Base-by-base conservation (phyloP, 2,888 invertebrate species). In the Drosophila picticornis region DNA sequence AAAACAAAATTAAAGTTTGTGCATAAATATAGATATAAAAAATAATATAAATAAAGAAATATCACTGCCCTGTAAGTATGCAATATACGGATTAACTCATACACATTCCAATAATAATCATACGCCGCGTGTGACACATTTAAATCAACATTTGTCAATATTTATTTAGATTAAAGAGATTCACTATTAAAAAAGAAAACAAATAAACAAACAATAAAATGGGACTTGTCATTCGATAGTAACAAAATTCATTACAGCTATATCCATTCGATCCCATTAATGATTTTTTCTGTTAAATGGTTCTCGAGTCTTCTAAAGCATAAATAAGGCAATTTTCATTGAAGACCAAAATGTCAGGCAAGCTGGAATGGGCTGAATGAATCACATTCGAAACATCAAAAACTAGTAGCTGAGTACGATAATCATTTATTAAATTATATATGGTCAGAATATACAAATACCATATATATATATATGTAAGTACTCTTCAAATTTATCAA, bases 1-100 rank as follows among this genome's bases (percentile, higher is more conserved):
- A n/a, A 70, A 19, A 22, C 29, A 16, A 55, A 11, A 31, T 11
- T 29, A 51, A 46, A 46, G 0, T 13, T 57, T 46, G 40, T 22
- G 6, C 4, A 40, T 40, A 40, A 0, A 9, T 25, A 75, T 48
- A 51, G 6, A 43, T 11, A 11, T 27, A n/a, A 27, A 55, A 52
- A 71, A 9, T n/a, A 25, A 55, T 19, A 36, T 0, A 72, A 61
- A 51, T 27, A 52, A 9, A 57, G 48, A 60, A 50, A 60, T 65
- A 61, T 38, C 29, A 46, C 63, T 71, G 59, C 67, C 65, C 57
- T 31, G 85, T 88, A 88, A 83, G 83, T 84, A 85, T 75, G 70
- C 71, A 72, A 82, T 51, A 61, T 48, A 58, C 66, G 76, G 73
- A 75, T 79, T 71, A 81, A 65, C 38, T 65, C 62, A 51, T 36